These are phyloP conservation scores for Xyrauchen texanus DNA, from an alignment of 2,113 vertebrate species.

Conservation along the genomic window DNA sequence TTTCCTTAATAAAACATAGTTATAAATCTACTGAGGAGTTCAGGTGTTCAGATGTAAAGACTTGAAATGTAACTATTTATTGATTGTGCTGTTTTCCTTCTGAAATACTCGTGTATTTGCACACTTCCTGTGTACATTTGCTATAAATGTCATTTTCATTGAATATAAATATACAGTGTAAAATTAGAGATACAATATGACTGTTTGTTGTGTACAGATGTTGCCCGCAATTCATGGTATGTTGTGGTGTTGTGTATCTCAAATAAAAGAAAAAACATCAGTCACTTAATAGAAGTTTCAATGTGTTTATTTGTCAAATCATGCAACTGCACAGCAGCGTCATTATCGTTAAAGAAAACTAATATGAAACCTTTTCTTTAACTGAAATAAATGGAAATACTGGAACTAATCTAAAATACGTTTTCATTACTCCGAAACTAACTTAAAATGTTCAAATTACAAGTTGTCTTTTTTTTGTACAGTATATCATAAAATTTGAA, in stretches of 20 bases:
- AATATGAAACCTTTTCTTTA: no score
- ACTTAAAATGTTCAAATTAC: no score
- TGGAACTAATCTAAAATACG: no score
- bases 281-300: constrained; percentile 4
- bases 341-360: no score
- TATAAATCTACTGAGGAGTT: background rate
- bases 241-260: constrained; percentile 1
- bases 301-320: background rate
- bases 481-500: no score
- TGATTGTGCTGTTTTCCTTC: constrained; percentile 24
- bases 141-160: background rate
- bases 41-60: background rate
- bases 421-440: no score
- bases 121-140: constrained; percentile 20
- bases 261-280: background rate
- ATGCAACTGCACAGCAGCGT: no score
- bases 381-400: no score
- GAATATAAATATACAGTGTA: background rate
- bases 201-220: constrained; percentile 22
- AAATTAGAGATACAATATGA: background rate
- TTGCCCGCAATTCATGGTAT: background rate
- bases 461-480: no score
- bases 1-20: background rate
- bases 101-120: background rate
- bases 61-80: constrained; percentile 41